phyloP scores from a whole-genome alignment of 2,888 invertebrate species.

The Bedellia somnulentella region DNA sequence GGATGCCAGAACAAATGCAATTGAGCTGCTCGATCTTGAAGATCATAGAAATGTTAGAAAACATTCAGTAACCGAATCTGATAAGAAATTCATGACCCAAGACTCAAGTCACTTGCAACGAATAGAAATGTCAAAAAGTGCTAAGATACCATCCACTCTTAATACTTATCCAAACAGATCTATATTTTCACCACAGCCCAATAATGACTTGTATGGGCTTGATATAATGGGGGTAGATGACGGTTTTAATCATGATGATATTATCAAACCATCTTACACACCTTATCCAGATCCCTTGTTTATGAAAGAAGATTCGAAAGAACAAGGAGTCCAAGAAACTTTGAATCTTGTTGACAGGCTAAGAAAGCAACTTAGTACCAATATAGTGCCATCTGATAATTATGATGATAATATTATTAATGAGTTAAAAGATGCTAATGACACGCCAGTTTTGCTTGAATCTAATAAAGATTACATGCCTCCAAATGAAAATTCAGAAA shows the following conservation, averaged over 20 bases:
- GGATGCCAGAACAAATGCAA: constrained; percentile 41
- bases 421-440: too few species aligned
- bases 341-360: constrained; percentile 82
- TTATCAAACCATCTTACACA: constrained; percentile 67
- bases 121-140: constrained; percentile 47
- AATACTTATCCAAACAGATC: constrained; percentile 59
- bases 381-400: constrained; percentile 63
- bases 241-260: constrained; percentile 67
- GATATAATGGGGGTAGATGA: constrained; percentile 67
- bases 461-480: too few species aligned
- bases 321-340: constrained; percentile 79
- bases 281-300: constrained; percentile 65
- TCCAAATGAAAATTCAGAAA: too few species aligned
- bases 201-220: constrained; percentile 66
- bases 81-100: constrained; percentile 40
- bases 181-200: constrained; percentile 73
- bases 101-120: constrained; percentile 46
- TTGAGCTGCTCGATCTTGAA: constrained; percentile 36
- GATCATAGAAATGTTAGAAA: constrained; percentile 28
- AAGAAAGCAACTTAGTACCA: constrained; percentile 68
- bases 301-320: constrained; percentile 78
- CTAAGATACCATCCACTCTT: constrained; percentile 43
- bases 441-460: too few species aligned
- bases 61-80: constrained; percentile 31
- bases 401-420: not conserved